Evolutionary conservation across 2,888 invertebrate species (phyloP).

Genomic region (Protonemura montana): DNA sequence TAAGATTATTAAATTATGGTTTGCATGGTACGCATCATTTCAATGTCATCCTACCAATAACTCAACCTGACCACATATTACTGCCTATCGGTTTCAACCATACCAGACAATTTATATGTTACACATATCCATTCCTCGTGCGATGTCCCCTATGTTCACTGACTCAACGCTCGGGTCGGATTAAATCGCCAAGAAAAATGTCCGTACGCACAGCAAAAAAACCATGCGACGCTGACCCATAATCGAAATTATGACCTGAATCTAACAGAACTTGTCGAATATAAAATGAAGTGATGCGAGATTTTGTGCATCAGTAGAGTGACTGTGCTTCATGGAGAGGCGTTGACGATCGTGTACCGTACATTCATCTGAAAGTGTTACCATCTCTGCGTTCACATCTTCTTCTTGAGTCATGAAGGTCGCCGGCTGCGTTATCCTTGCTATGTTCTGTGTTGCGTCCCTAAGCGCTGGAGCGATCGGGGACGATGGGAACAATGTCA

Average conservation of each 20-base stretch:
- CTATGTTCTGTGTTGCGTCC: not conserved
- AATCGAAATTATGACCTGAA: not conserved
- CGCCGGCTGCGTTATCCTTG: not conserved
- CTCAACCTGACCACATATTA: not conserved
- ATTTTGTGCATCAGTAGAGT: not conserved
- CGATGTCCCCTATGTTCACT: not conserved
- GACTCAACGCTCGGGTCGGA: not conserved
- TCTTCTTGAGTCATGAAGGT: not conserved
- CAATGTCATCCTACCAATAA: not conserved
- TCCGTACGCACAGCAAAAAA: not conserved
- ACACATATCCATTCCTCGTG: not conserved
- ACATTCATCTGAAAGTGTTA: not conserved
- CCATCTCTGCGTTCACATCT: not conserved
- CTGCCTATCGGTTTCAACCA: not conserved
- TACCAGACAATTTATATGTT: not conserved
- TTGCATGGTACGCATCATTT: no score
- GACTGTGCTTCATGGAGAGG: not conserved
- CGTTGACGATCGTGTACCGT: not conserved
- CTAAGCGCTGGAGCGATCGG: not conserved
- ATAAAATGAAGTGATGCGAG: slow-evolving; percentile 19
- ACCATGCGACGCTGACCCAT: not conserved
- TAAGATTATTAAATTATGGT: no score
- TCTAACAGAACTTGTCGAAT: not conserved
- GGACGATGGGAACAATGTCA: not conserved
- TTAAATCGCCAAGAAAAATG: not conserved